A percentile compares a stretch with the other conserved stretches of the same genome.
phyloP scores from a whole-genome alignment of 2,888 invertebrate genomes.

The Drosophila parthenogenetica region DNA sequence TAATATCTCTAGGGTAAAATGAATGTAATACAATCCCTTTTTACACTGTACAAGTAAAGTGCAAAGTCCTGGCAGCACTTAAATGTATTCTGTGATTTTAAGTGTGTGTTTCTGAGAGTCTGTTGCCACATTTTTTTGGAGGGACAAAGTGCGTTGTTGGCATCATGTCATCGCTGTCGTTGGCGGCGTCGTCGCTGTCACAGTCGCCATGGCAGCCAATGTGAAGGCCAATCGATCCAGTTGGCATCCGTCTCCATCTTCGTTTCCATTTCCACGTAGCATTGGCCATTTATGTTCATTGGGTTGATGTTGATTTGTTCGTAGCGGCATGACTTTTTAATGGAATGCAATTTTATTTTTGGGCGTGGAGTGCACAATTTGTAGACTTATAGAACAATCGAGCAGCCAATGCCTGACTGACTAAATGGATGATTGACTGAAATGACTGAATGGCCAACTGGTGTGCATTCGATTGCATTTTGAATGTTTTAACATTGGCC shows the following conservation, averaged over 20 bases:
- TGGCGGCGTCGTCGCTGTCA: conserved; percentile 4
- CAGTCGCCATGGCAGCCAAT: conserved; percentile 66
- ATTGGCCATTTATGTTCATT: conserved; percentile 74
- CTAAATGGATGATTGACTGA: conserved; percentile 16
- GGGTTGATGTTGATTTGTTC: conserved; percentile 77
- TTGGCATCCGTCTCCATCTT: conserved; percentile 31
- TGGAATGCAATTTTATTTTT: conserved; percentile 70
- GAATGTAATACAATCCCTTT: conserved; percentile 15
- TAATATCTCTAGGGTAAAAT: conserved; percentile 5
- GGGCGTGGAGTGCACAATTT: conserved; percentile 30
- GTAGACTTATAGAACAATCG: conserved; percentile 32
- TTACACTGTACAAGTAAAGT: conserved; percentile 6
- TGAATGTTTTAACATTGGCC: conserved; percentile 57
- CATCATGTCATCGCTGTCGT: conserved; percentile 19
- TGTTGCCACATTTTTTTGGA: conserved; percentile 36
- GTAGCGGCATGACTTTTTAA: conserved; percentile 73
- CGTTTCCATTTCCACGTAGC: conserved; percentile 7
- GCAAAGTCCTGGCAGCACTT: conserved; percentile 21
- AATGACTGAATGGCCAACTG: conserved; percentile 21
- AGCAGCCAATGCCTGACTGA: conserved; percentile 6
- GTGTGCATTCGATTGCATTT: conserved; percentile 71
- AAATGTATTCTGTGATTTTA: not conserved
- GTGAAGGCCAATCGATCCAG: conserved; percentile 75
- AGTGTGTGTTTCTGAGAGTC: not conserved
- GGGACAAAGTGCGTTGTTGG: conserved; percentile 52